phyloP scores from a whole-genome alignment of 2,797 vertebrate species.

The Xiphophorus birchmanni region DNA sequence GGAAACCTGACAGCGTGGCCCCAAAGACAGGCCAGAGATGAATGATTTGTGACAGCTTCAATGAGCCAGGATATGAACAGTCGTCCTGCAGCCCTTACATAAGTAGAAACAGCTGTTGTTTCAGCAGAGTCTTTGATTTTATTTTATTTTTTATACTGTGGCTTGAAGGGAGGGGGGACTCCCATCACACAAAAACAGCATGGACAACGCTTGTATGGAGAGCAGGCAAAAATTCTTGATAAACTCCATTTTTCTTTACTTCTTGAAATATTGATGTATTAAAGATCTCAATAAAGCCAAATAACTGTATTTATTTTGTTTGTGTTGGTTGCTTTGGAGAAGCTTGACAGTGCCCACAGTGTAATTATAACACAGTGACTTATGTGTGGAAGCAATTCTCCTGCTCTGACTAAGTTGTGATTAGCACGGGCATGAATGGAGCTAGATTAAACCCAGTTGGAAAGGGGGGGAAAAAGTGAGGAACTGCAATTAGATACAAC shows the following conservation, averaged over 20 bases:
- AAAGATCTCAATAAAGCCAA: slow-evolving; percentile 47
- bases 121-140: slow-evolving; percentile 65
- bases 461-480: slow-evolving; percentile 42
- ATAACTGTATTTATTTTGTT: slow-evolving; percentile 40
- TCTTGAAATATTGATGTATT: slow-evolving; percentile 38
- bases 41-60: slow-evolving; percentile 83
- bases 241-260: slow-evolving; percentile 27
- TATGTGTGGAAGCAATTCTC: slow-evolving; percentile 73
- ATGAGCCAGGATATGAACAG: slow-evolving; percentile 80
- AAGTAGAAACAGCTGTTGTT: slow-evolving; percentile 84
- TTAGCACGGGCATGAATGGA: slow-evolving; percentile 74
- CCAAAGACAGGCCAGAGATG: slow-evolving; percentile 73
- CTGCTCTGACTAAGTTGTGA: slow-evolving; percentile 69
- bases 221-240: slow-evolving; percentile 20
- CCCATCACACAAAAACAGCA: slow-evolving; percentile 47
- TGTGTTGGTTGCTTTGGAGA: slow-evolving; percentile 56
- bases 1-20: slow-evolving; percentile 75
- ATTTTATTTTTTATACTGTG: slow-evolving; percentile 51
- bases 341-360: slow-evolving; percentile 67
- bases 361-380: slow-evolving; percentile 76
- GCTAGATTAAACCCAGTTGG: slow-evolving; percentile 76
- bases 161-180: slow-evolving; percentile 40
- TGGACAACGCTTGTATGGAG: slow-evolving; percentile 21
- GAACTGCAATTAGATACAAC: slow-evolving; percentile 79
- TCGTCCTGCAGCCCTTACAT: slow-evolving; percentile 82